Evolutionary conservation across 2,113 vertebrate genomes (phyloP), one percentile per base, ranked within the genome.

Genomic region (Paralichthys olivaceus): DNA sequence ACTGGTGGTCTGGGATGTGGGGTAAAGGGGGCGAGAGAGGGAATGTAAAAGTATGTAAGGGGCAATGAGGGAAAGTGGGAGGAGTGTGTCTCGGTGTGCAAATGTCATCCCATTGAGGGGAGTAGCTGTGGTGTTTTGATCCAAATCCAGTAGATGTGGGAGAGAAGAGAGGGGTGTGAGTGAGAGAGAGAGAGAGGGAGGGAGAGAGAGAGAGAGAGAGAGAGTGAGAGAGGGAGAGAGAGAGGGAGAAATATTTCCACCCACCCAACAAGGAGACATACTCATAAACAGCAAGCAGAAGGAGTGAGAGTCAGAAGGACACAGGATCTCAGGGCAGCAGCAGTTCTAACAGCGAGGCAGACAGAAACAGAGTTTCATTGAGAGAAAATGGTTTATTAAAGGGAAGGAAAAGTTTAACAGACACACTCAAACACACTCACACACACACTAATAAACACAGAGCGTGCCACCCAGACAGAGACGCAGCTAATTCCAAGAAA

Each of bases 251-350:
- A 88, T 84, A 95, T 94, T 94, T 93, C 92, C 93, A 93, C 94
- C 94, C 93, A 94, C 94, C 92, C 91, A 92, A 90, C 84, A 86
- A 80, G 84, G 90, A 91, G 92, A 90, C 91, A 88, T 81, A 90
- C 89, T 92, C 93, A 94, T 94, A 94, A 95, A 93, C 90, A 91
- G 90, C 83, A 74, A 69, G 66, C 89, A 84, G 89, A 76, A 84
- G 37, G 92, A 91, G 87, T 26, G 81, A 80, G 83, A 89, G 83
- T 90, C 89, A 94, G 90, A 93, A 88, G 86, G 87, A 92, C 89
- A 87, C 81, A 70, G 90, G 83, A 87, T 85, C 90, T 91, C 81
- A 91, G 86, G 79, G 68, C 72, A 88, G 87, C 80, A 91, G 86
- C 84, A 90, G 90, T 90, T 93, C 79, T 84, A 84, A 70, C 70